Percentiles rank a stretch among this genome's conserved stretches.
phyloP scores from a whole-genome alignment of 1,140 invertebrate genomes.

The Sitobion miscanthi region DNA sequence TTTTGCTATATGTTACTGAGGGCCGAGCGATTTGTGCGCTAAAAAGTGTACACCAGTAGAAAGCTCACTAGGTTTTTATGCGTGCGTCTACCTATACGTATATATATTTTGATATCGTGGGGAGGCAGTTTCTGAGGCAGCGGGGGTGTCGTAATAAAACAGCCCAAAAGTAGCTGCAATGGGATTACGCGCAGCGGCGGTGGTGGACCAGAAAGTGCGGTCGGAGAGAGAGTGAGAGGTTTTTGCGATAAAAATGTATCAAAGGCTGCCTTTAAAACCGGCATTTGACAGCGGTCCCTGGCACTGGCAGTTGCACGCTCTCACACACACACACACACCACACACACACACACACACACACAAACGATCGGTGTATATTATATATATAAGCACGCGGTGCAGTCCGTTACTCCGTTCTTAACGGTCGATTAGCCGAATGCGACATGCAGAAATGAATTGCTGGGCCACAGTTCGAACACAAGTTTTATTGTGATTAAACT shows the following conservation, averaged over 20 bases:
- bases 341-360: not conserved
- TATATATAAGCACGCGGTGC: not conserved
- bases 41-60: slow-evolving; percentile 26
- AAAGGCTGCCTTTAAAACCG: slow-evolving; percentile 38
- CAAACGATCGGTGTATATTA: no score
- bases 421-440: slow-evolving; percentile 49
- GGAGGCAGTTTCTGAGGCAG: not conserved
- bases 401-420: slow-evolving; percentile 31
- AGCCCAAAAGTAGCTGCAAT: slow-evolving; percentile 32
- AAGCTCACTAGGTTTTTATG: not conserved
- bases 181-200: not conserved
- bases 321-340: not conserved
- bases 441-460: slow-evolving; percentile 38
- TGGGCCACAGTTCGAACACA: not conserved
- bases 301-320: slow-evolving; percentile 1
- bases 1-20: slow-evolving; percentile 3
- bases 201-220: not conserved
- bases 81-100: not conserved
- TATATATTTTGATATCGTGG: not conserved
- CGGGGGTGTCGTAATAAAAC: slow-evolving; percentile 18
- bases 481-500: slow-evolving; percentile 26
- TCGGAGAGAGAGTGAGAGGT: not conserved
- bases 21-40: not conserved
- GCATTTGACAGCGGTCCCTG: slow-evolving; percentile 49
- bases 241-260: slow-evolving; percentile 48